Base-by-base conservation (phyloP, 2,113 vertebrate genomes). In the Pelodiscus sinensis region DNA sequence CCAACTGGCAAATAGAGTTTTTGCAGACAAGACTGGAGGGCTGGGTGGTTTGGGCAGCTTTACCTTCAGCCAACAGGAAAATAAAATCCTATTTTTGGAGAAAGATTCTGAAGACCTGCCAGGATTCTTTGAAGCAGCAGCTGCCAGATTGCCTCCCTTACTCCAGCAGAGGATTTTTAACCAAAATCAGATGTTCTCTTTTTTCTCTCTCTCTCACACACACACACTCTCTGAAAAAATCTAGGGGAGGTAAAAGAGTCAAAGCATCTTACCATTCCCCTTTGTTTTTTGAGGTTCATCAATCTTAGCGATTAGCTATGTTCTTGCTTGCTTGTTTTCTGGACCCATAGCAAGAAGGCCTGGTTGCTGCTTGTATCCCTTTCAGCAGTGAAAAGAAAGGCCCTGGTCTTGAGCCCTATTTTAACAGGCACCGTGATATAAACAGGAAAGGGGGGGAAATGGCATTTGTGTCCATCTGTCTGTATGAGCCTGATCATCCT, bases 11-110 rank as follows among this genome's bases (percentile, higher is more conserved):
- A 75, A 89, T 50, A 60, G 52, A 81, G 85, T 75, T 96, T 97
- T 97, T 4, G 35, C 94, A 96, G 97, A 97, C 97, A 97, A 94
- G 95, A 94, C 95, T 88, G 91, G 96, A 96, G 96, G 81, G 90
- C 75, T 91, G 92, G 87, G 96, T 96, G 88, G 91, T 96, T 96
- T 84, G 92, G 97, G 90, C 96, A 93, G 90, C 71, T 82, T 95
- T 88, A 93, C 93, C 88, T 88, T 94, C 93, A 95, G 97, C 97
- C 98, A 98, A 97, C 96, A 97, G 96, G 96, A 97, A 97, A 98
- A 97, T 97, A 95, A 96, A 98, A 96, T 96, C 97, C 96, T 96
- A 97, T 98, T 98, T 98, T 97, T 97, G 96, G 96, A 98, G 94
- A 92, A 96, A 81, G 92, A 95, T 96, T 97, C 90, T 81, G 81